Percentiles rank a stretch among this genome's conserved stretches.
These are phyloP conservation scores for Xanthorhoe designata DNA, from an alignment of 2,888 invertebrate species.

Conservation along the genomic window DNA sequence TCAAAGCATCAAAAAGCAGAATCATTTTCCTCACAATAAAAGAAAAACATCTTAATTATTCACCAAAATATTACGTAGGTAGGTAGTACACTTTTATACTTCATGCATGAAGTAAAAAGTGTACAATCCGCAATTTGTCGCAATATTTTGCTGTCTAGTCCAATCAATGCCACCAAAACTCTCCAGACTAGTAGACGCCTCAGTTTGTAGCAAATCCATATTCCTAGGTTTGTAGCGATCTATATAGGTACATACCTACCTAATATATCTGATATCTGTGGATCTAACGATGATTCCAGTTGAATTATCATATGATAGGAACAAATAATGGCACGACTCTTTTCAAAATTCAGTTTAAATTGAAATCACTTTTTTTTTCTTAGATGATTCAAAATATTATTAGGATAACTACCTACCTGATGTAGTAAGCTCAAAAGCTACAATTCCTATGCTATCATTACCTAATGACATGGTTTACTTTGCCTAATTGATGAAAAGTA, in stretches of 20 bases:
- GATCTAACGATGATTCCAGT: background rate
- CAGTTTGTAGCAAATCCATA: constrained; percentile 4
- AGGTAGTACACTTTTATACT: background rate
- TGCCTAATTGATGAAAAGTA: no score
- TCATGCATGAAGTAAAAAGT: background rate
- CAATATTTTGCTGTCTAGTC: background rate
- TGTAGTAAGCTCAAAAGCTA: no score
- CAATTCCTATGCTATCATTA: no score
- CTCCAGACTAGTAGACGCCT: constrained; percentile 21
- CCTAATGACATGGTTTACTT: no score
- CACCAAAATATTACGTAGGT: no score
- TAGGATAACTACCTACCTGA: no score
- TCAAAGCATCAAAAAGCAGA: background rate
- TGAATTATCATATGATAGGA: background rate
- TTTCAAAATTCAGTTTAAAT: background rate
- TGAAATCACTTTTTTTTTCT: background rate
- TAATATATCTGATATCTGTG: no score
- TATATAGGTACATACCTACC: no score
- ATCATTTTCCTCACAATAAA: background rate
- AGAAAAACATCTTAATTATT: no score
- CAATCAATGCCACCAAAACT: constrained; percentile 4
- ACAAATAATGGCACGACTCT: no score
- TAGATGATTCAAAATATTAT: no score
- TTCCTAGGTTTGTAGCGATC: no score
- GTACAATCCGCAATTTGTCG: background rate